Evolutionary conservation across 2,113 vertebrate genomes (phyloP).

Genomic region (Tragelaphus scriptus): DNA sequence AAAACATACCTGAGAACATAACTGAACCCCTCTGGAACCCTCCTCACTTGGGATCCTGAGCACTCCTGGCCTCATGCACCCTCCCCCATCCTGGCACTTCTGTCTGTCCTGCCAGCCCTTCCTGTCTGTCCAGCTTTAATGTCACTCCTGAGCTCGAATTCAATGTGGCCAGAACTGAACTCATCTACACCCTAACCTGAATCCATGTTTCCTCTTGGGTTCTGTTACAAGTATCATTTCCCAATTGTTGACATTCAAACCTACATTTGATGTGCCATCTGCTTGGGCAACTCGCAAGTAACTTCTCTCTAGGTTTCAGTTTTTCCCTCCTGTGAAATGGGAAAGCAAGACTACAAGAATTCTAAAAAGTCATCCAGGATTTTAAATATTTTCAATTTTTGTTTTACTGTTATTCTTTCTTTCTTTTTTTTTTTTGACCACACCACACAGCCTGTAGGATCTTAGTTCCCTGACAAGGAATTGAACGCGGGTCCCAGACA

Average conservation of each 20-base stretch:
- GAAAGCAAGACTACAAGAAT: neutral
- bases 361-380: neutral
- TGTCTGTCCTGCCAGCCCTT: neutral
- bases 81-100: fast-evolving
- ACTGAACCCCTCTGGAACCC: neutral
- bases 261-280: neutral
- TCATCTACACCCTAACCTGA: neutral
- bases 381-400: neutral
- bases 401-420: neutral
- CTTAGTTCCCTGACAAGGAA: neutral
- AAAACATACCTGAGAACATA: neutral
- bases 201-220: neutral
- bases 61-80: neutral
- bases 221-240: neutral
- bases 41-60: neutral
- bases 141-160: neutral
- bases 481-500: fast-evolving
- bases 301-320: neutral
- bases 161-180: neutral
- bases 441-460: neutral
- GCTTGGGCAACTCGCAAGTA: neutral
- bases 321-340: neutral
- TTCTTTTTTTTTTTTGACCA: neutral
- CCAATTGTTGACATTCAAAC: neutral
- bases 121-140: neutral